Evolutionary conservation across 2,113 vertebrate species (phyloP), one percentile per base, ranked within the genome.

Genomic region (Benitochromis conjunctus): DNA sequence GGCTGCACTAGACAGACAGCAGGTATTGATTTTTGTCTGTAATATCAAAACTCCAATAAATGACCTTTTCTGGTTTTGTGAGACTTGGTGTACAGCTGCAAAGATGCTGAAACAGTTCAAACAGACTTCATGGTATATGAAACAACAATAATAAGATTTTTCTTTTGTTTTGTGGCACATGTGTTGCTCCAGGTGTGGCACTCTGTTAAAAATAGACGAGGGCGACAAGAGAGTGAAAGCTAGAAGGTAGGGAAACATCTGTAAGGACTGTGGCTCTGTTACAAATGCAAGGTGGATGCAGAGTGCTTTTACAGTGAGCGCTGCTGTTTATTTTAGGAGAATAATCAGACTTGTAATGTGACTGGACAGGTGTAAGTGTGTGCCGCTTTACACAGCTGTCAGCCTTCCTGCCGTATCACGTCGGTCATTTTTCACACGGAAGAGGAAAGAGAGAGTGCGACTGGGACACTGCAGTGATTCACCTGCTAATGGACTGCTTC

Each of bases 351-450:
- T 53, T 34, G 76, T 94, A 84, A 95, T 92, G 87, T 31, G 91
- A 90, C 38, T n/a, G 76, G 94, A 95, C 93, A 94, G 92, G 92
- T 94, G 92, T 81, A 86, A 93, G 90, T 41, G 86, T 86, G 92
- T 74, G 81, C 82, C 31, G 83, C 89, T 89, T 89, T 83, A 91
- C 92, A 90, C 94, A 95, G 92, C 93, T 95, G 94, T 92, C 92
- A 83, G 89, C 90, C 89, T 80, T 93, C 91, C 86, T 16, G 56
- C 48, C 7, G 16, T 43, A 93, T 94, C 92, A 89, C 55, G 10
- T 26, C 18, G 12, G 88, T 86, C 82, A 90, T 93, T 90, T 89
- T 88, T 94, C 92, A 92, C 53, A 7, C 46, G 9, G 48, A 58
- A 24, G 38, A 83, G 56, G 26, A n/a, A 87, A 26, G 64, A 19